Evolutionary conservation across 2,888 invertebrate species (phyloP).

Genomic region (Platerodrilus igneus): DNA sequence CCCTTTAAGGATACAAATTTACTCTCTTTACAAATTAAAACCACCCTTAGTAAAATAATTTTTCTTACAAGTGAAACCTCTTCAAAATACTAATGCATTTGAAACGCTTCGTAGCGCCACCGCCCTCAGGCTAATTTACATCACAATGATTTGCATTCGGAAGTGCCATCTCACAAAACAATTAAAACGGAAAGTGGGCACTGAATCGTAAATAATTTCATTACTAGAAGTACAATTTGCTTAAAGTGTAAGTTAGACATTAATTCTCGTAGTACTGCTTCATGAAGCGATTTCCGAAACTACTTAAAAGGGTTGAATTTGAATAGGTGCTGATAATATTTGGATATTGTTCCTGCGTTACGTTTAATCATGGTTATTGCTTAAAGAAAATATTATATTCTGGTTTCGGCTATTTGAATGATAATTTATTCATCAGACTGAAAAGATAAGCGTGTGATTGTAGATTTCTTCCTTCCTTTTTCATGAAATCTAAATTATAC

Average conservation of each 20-base stretch:
- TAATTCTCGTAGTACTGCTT: constrained; percentile 13
- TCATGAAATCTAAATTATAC: too few relatives aligned
- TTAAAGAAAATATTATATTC: too few relatives aligned
- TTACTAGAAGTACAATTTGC: constrained; percentile 20
- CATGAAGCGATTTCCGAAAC: constrained; percentile 17
- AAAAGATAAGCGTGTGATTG: too few relatives aligned
- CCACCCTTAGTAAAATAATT: too few relatives aligned
- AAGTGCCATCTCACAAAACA: constrained; percentile 22
- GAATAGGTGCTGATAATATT: constrained; percentile 2
- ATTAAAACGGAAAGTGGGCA: constrained; percentile 20
- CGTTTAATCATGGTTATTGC: not conserved
- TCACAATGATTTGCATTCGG: constrained; percentile 21
- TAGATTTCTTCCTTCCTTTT: too few relatives aligned
- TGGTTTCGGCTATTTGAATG: too few relatives aligned
- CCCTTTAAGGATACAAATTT: too few relatives aligned
- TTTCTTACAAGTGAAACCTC: too few relatives aligned
- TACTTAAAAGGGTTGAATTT: constrained; percentile 14
- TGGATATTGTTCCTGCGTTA: not conserved
- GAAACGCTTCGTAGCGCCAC: too few relatives aligned
- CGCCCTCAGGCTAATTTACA: constrained; percentile 15
- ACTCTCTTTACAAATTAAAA: too few relatives aligned
- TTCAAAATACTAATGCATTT: constrained; percentile 10
- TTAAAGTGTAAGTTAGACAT: constrained; percentile 22
- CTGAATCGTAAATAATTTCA: constrained; percentile 21
- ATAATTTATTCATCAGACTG: too few relatives aligned